Conservation (phyloP, 2,797 vertebrate genomes). For the Hybognathus amarus region DNA sequence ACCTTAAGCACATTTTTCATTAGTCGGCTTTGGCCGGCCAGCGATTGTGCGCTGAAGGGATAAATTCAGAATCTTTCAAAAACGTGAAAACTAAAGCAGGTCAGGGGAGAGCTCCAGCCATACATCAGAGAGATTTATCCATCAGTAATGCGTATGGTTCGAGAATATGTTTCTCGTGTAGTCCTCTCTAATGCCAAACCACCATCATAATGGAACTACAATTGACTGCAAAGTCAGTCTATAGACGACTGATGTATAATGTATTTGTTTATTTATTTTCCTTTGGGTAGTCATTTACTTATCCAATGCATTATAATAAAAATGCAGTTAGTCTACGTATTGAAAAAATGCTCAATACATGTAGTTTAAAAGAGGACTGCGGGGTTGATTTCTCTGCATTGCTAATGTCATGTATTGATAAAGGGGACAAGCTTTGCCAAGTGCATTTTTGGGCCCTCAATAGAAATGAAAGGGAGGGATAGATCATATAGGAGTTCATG, state of each 20-base stretch:
- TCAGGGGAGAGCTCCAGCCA: conserved; percentile 43
- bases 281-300: conserved; percentile 31
- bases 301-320: background rate
- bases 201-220: conserved; percentile 25
- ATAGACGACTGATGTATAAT: conserved; percentile 41
- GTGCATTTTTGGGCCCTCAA: background rate
- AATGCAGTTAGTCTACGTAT: background rate
- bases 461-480: background rate
- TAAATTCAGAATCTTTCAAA: conserved; percentile 60
- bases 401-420: background rate
- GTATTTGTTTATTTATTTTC: conserved; percentile 36
- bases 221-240: conserved; percentile 40
- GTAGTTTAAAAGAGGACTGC: conserved; percentile 1
- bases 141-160: conserved; percentile 31
- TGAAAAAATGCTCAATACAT: conserved; percentile 6
- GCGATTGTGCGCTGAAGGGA: conserved; percentile 61
- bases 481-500: background rate
- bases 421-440: background rate
- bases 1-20: conserved; percentile 64
- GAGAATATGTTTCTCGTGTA: conserved; percentile 22
- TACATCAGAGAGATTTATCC: conserved; percentile 57
- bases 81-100: conserved; percentile 47
- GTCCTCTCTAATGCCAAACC: conserved; percentile 5
- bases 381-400: background rate
- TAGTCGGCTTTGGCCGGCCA: conserved; percentile 54